Evolutionary conservation across 2,113 vertebrate genomes (phyloP).

Genomic region (Glaucidium brasilianum): DNA sequence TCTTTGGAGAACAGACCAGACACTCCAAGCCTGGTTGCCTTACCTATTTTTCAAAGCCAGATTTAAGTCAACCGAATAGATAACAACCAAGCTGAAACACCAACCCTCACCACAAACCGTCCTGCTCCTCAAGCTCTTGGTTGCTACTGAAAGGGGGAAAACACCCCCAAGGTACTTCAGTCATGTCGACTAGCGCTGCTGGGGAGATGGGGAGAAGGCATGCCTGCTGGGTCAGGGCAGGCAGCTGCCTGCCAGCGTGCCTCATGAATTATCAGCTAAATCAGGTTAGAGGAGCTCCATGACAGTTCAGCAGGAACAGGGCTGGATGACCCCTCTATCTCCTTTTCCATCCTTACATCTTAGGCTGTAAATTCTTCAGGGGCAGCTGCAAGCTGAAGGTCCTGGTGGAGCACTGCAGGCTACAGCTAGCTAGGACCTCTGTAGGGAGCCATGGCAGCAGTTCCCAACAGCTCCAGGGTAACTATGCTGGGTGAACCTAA

Average conservation of each 20-base stretch:
- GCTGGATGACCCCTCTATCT: not conserved
- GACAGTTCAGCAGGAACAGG: not conserved
- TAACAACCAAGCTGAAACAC: not conserved
- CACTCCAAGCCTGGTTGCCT: not conserved
- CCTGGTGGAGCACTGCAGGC: not conserved
- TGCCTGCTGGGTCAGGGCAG: not conserved
- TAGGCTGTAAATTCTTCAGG: slow-evolving; percentile 27
- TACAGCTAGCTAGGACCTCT: not conserved
- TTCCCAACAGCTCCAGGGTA: not conserved
- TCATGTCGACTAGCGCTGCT: not conserved
- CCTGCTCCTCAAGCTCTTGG: not conserved
- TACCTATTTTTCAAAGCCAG: not conserved
- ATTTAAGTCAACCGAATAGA: not conserved
- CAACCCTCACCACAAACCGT: not conserved
- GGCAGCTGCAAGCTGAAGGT: not conserved
- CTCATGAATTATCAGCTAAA: not conserved
- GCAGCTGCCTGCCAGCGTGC: not conserved
- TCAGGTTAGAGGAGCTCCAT: not conserved
- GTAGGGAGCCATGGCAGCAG: not conserved
- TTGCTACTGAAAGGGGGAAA: not conserved
- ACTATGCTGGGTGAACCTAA: not conserved
- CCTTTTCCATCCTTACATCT: not conserved
- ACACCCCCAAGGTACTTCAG: not conserved
- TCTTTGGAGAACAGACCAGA: slow-evolving; percentile 26
- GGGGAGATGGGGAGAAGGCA: not conserved